These are phyloP conservation scores for Tangara arthus DNA, from an alignment of 2,797 vertebrate species.

Conservation along the genomic window DNA sequence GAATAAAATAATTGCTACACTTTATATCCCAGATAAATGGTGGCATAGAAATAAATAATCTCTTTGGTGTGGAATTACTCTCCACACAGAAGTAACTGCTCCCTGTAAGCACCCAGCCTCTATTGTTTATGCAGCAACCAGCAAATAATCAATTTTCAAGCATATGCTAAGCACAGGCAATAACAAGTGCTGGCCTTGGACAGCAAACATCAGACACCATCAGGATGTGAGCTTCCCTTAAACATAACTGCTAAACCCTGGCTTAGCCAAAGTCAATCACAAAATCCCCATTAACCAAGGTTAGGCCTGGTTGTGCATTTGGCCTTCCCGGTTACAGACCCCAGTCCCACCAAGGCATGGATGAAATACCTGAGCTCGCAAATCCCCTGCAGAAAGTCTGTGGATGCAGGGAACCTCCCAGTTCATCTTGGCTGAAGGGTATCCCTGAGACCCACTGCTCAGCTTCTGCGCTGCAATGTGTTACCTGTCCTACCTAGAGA, in stretches of 20 bases:
- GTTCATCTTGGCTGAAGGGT: not conserved
- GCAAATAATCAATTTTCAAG: not conserved
- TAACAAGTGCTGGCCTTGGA: not conserved
- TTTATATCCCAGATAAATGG: not conserved
- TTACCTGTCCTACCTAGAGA: not conserved
- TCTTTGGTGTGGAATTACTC: not conserved
- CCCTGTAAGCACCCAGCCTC: not conserved
- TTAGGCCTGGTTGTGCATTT: not conserved
- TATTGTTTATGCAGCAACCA: not conserved
- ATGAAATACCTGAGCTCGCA: not conserved
- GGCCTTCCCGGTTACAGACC: not conserved
- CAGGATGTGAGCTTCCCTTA: not conserved
- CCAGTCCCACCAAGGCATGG: accelerated
- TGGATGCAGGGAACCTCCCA: not conserved
- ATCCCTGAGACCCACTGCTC: not conserved
- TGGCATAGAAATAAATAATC: not conserved
- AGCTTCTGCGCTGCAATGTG: not conserved
- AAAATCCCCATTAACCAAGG: not conserved
- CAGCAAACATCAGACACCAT: not conserved
- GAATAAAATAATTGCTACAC: not conserved
- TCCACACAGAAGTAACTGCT: not conserved
- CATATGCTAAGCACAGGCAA: not conserved
- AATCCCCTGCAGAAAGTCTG: not conserved
- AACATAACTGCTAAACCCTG: not conserved
- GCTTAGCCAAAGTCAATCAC: not conserved